Evolutionary conservation across 2,888 invertebrate genomes (phyloP), one percentile per base, ranked within the genome.

Genomic region (Holacanthella duospinosa): DNA sequence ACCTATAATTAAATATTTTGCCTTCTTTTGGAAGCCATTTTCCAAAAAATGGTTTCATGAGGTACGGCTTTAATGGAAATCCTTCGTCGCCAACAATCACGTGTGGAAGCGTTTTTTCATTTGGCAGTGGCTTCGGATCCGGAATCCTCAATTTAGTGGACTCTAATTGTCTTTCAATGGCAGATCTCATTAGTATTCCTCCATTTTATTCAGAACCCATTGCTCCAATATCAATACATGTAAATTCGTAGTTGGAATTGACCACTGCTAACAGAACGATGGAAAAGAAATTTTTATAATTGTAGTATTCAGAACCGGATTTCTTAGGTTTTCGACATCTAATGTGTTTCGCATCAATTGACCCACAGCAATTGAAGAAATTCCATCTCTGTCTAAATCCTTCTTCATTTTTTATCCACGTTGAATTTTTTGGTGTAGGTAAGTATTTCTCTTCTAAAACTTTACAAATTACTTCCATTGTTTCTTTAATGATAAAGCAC

Each of bases 341-440:
- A 16, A 67, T 26, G 36, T 67, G 67, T 29, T 67, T 67, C 2
- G 63, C 67, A 43, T 67, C 67, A 2, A 67, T 56, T 1, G 65
- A 55, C 3, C 64, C 67, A 21, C 53, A 55, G 25, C 59, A 55
- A 29, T 63, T 61, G 12, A 64, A 64, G 55, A 63, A 65, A 29
- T 67, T 61, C 67, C 67, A 67, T 24, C 9, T n/a, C 4, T 24
- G 16, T 43, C 19, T 19, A 25, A 59, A 63, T n/a, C 28, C 27
- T 19, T 29, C 21, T 26, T 29, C 63, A 12, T 27, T 59, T n/a
- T 26, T 26, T 43, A 27, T 59, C 63, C 59, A 63, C 6, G 25
- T 55, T 29, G 6, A n/a, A n/a, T 19, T 16, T 25, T 9, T 27
- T 2, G 63, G 63, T 6, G 19, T 4, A 12, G 63, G 63, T n/a